Conservation (phyloP, 37 sponge, comb jelly and placozoan genomes). For the Dysidea cf. avara region DNA sequence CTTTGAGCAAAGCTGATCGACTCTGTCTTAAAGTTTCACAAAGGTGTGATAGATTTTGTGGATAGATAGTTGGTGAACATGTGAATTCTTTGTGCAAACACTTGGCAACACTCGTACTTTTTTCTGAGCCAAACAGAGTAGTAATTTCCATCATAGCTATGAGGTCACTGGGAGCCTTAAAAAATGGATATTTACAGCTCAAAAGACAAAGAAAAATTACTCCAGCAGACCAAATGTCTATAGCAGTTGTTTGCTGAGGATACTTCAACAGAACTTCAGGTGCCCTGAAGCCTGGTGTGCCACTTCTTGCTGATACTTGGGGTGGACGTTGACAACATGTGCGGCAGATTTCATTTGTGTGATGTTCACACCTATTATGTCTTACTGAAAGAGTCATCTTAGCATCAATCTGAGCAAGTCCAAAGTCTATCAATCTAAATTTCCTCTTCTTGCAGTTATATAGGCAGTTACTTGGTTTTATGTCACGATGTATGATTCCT, state of each 20-base stretch:
- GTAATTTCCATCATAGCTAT: slow-evolving; percentile 85
- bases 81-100: too few relatives aligned
- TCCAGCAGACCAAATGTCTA: slow-evolving; percentile 91
- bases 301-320: slow-evolving; percentile 79
- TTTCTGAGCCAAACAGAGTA: slow-evolving; percentile 39
- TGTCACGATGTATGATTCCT: slow-evolving; percentile 91
- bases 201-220: slow-evolving; percentile 84
- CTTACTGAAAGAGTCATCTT: too few relatives aligned
- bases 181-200: slow-evolving; percentile 92
- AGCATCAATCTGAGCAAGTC: slow-evolving; percentile 70
- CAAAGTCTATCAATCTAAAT: slow-evolving; percentile 84
- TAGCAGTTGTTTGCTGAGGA: slow-evolving; percentile 74
- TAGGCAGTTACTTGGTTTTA: slow-evolving; percentile 98
- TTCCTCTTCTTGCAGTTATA: slow-evolving; percentile 63
- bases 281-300: slow-evolving; percentile 92
- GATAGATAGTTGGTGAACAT: too few relatives aligned
- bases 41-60: too few relatives aligned
- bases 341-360: too few relatives aligned
- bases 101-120: slow-evolving; percentile 36
- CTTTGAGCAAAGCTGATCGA: too few relatives aligned
- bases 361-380: too few relatives aligned
- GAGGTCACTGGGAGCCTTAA: slow-evolving; percentile 88
- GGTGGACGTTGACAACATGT: slow-evolving; percentile 39
- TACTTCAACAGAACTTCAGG: slow-evolving; percentile 84
- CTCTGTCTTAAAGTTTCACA: too few relatives aligned